Base-by-base conservation (phyloP, 2,888 invertebrate species). In the Tetanocera ferruginea region DNA sequence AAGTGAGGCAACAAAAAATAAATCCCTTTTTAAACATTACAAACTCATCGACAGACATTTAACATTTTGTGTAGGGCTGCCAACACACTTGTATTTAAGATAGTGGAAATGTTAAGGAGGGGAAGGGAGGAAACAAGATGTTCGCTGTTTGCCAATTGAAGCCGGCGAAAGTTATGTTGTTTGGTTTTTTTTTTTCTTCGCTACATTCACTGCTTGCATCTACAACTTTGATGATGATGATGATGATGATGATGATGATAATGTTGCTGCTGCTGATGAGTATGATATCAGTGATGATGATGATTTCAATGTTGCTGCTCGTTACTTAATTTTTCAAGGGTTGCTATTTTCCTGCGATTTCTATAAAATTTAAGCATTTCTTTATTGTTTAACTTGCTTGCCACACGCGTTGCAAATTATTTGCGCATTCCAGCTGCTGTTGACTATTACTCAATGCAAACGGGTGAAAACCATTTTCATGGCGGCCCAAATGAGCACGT, bases 391-490 rank as follows among this genome's bases (percentile, higher is more conserved):
- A 43, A 17, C 23, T 66, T 34, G 43, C 23, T 17, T 51, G 14
- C 31, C 55, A 67, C 62, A 49, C 52, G 43, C 60, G 19, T 28
- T 69, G 69, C 51, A 69, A 69, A 69, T 69, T 51, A 69, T 86
- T 87, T 85, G 83, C 84, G 84, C 87, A 86, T 86, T 88, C 84
- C 81, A 85, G 84, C 87, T 88, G 89, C 85, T 88, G 89, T 85
- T 87, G 86, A 85, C 85, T 85, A 88, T 88, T 87, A 86, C 86
- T 84, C 83, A 84, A 81, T 82, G 75, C 67, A 78, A 78, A 76
- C 76, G 77, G 37, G 74, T 57, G 49, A 51, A 64, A 25, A n/a
- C 14, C 72, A 74, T 78, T 78, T 78, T 62, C 64, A 67, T 64
- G 62, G 43, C 51, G 34, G 43, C 23, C 51, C 70, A 19, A 25